Evolutionary conservation across 2,888 invertebrate species (phyloP).

Genomic region (Phengaris alcon): DNA sequence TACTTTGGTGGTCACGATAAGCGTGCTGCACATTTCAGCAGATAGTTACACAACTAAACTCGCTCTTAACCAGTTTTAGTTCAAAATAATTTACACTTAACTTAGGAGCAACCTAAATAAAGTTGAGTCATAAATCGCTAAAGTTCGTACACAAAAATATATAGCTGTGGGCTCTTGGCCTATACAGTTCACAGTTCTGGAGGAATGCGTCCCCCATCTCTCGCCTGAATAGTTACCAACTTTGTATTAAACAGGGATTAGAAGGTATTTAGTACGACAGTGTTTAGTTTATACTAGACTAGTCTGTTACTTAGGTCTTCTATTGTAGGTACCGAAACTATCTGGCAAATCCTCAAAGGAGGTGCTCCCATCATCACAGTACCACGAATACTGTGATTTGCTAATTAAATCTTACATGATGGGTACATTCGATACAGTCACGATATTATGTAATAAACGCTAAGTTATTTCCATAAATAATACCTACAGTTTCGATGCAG

Average conservation of each 20-base stretch:
- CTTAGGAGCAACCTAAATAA: constrained; percentile 30
- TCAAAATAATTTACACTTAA: constrained; percentile 11
- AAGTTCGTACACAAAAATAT: constrained; percentile 25
- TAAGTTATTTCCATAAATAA: too few relatives aligned
- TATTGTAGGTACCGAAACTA: too few relatives aligned
- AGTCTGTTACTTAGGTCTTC: not conserved
- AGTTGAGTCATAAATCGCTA: constrained; percentile 24
- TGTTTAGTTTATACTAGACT: not conserved
- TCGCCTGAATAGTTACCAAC: constrained; percentile 59
- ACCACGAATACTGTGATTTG: too few relatives aligned
- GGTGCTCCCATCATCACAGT: too few relatives aligned
- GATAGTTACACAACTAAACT: not conserved
- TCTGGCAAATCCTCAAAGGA: too few relatives aligned
- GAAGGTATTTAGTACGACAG: constrained; percentile 16
- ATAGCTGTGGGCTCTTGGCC: constrained; percentile 31
- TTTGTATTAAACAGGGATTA: constrained; percentile 45
- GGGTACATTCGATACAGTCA: too few relatives aligned
- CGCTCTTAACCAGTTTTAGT: not conserved
- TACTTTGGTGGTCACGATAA: not conserved
- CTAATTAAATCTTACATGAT: too few relatives aligned
- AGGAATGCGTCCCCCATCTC: constrained; percentile 58
- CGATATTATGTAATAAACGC: too few relatives aligned
- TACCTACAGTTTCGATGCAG: too few relatives aligned
- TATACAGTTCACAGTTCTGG: constrained; percentile 37
- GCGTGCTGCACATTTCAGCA: not conserved